phyloP scores from a whole-genome alignment of 2,797 vertebrate species.

The Macrochelys suwanniensis region DNA sequence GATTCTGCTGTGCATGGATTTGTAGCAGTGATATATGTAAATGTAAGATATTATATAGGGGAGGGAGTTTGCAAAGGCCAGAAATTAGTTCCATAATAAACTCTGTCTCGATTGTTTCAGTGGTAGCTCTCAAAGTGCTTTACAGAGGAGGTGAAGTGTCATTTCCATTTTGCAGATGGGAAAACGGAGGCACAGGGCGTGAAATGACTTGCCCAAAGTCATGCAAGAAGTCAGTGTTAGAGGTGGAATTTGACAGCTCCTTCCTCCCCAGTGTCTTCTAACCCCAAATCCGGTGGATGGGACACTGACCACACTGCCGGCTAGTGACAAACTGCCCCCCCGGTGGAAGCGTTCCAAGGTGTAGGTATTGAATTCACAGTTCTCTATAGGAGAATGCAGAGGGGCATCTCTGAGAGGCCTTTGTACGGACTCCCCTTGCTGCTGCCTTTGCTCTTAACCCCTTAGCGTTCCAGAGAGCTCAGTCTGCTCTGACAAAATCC shows the following conservation, averaged over 20 bases:
- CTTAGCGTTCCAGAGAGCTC: neutral
- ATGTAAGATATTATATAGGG: rapidly evolving
- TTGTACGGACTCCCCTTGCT: neutral
- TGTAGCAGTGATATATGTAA: neutral
- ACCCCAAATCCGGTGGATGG: rapidly evolving
- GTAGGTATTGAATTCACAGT: neutral
- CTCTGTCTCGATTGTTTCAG: neutral
- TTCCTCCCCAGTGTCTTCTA: neutral
- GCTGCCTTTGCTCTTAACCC: neutral
- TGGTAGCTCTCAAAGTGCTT: neutral
- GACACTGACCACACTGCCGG: neutral
- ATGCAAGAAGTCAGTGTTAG: constrained; percentile 3
- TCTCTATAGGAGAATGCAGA: neutral
- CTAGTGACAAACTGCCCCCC: neutral
- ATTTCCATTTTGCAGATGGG: neutral
- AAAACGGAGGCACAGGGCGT: constrained; percentile 29
- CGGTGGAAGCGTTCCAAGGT: rapidly evolving
- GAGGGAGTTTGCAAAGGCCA: neutral
- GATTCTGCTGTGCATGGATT: neutral
- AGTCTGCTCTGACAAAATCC: neutral
- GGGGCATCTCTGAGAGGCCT: neutral
- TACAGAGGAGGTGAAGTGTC: neutral
- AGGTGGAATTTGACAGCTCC: neutral
- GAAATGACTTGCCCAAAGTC: neutral
- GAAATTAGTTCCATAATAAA: neutral